Evolutionary conservation across 2,797 vertebrate species (phyloP).

Genomic region (Anas flavirostris): DNA sequence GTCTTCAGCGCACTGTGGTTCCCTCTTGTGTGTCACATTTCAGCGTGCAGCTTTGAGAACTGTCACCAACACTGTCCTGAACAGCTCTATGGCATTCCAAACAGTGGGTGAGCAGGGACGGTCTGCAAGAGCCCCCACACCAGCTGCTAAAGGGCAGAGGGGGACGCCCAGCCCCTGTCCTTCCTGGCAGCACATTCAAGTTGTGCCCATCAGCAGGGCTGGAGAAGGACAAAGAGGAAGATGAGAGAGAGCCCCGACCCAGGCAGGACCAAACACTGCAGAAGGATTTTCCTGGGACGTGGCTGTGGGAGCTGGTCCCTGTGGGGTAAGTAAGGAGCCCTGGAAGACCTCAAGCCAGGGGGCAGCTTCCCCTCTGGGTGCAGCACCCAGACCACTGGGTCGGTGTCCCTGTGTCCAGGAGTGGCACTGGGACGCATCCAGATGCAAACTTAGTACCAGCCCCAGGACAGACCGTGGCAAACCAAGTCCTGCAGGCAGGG

Average conservation of each 20-base stretch:
- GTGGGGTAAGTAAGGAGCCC: not conserved
- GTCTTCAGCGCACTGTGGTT: not conserved
- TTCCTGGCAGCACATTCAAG: not conserved
- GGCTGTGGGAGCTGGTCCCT: not conserved
- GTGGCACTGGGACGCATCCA: not conserved
- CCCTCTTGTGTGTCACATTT: not conserved
- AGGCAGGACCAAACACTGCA: not conserved
- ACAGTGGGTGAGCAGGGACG: not conserved
- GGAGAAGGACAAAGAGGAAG: not conserved
- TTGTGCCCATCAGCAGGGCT: accelerated
- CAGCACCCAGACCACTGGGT: not conserved
- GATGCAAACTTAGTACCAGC: not conserved
- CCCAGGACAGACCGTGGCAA: accelerated
- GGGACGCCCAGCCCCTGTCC: not conserved
- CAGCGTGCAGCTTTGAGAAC: not conserved
- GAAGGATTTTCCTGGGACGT: constrained; percentile 3
- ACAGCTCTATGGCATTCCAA: no score
- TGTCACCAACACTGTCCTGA: not conserved
- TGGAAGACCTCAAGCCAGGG: not conserved
- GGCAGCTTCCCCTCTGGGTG: not conserved
- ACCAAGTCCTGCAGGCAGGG: not conserved
- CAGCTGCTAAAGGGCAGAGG: not conserved
- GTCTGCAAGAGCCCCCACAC: not conserved
- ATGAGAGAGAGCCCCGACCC: not conserved
- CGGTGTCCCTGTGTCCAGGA: not conserved